Evolutionary conservation across 2,888 invertebrate genomes (phyloP).

Genomic region (Volucella bombylans): DNA sequence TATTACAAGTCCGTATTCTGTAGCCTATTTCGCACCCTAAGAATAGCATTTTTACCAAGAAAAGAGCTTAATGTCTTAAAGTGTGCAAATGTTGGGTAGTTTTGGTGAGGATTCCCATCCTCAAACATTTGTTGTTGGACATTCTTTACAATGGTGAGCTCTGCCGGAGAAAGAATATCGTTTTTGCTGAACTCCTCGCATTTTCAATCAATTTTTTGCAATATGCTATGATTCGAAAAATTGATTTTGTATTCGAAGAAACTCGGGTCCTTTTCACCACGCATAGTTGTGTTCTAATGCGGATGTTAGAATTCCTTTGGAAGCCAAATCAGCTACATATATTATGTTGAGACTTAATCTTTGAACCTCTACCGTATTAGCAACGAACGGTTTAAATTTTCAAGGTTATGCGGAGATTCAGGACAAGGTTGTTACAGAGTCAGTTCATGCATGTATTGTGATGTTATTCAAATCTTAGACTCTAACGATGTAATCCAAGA

Average conservation of each 20-base stretch:
- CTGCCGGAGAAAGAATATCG: too few relatives aligned
- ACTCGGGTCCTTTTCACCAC: neutral
- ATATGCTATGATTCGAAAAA: too few relatives aligned
- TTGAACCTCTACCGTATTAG: conserved; percentile 7
- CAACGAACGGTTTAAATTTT: neutral
- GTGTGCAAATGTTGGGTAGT: neutral
- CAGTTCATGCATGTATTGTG: conserved; percentile 2
- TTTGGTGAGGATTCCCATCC: neutral
- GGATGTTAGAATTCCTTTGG: conserved; percentile 2
- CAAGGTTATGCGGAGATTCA: neutral
- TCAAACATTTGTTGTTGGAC: neutral
- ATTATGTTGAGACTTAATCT: neutral
- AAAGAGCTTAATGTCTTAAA: neutral
- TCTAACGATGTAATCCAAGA: neutral
- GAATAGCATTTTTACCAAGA: conserved; percentile 1
- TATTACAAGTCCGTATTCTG: neutral
- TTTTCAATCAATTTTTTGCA: too few relatives aligned
- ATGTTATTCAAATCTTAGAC: neutral
- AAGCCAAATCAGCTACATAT: conserved; percentile 9
- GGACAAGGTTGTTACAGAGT: neutral
- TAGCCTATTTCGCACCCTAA: conserved; percentile 27
- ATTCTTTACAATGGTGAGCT: too few relatives aligned
- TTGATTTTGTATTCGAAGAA: neutral
- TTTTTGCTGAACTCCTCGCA: too few relatives aligned
- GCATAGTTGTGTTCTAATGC: neutral